phyloP scores from a whole-genome alignment of 2,888 invertebrate species.

The Embidobia sp. region DNA sequence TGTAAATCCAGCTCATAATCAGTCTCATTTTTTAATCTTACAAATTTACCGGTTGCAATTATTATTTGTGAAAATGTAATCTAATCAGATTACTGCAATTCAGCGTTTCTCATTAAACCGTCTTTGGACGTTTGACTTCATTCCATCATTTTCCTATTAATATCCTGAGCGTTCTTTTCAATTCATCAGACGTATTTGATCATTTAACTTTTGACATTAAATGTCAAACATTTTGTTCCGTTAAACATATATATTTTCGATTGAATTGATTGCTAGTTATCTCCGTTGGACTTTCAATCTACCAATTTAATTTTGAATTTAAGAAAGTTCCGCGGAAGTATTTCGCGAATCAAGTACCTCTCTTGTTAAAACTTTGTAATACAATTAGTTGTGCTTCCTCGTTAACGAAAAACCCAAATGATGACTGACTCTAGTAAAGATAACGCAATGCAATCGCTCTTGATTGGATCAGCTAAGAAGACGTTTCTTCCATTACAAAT shows the following conservation, averaged over 20 bases:
- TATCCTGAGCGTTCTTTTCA: neutral
- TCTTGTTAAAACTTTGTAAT: slow-evolving; percentile 63
- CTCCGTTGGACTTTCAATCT: slow-evolving; percentile 36
- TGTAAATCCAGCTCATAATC: no score
- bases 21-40: no score
- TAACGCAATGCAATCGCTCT: slow-evolving; percentile 56
- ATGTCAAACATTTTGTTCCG: slow-evolving; percentile 29
- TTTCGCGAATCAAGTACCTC: slow-evolving; percentile 60
- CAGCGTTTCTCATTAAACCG: no score
- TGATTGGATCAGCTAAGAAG: slow-evolving; percentile 53
- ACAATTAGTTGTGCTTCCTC: slow-evolving; percentile 63
- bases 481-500: slow-evolving; percentile 56
- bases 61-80: no score
- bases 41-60: no score
- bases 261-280: slow-evolving; percentile 48
- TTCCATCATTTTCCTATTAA: neutral
- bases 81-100: no score
- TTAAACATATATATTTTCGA: neutral
- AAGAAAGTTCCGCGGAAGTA: slow-evolving; percentile 51
- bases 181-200: slow-evolving; percentile 1
- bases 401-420: slow-evolving; percentile 63
- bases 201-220: slow-evolving; percentile 26
- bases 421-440: slow-evolving; percentile 56
- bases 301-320: slow-evolving; percentile 60
- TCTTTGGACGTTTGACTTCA: slow-evolving; percentile 6